Conservation (phyloP, 1,140 invertebrate species). For the Papilio polytes region DNA sequence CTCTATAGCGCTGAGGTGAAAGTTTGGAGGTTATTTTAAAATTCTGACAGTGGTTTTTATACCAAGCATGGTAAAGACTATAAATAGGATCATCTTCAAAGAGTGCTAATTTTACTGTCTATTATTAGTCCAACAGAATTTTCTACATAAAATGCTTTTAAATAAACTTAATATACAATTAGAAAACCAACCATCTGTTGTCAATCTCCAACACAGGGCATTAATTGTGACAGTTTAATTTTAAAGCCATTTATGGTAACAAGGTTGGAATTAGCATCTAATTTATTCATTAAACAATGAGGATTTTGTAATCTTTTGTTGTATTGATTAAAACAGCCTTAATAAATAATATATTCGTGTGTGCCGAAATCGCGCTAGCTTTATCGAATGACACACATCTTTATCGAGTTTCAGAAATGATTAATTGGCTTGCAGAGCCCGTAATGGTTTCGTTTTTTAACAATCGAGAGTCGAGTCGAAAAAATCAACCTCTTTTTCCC, state of each 20-base stretch:
- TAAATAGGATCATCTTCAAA: not conserved
- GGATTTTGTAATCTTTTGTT: constrained; percentile 10
- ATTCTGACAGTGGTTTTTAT: not conserved
- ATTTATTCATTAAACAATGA: not conserved
- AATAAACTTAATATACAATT: not conserved
- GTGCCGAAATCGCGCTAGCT: not conserved
- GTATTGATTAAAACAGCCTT: not conserved
- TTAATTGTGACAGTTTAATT: not conserved
- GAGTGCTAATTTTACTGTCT: not conserved
- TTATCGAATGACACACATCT: constrained; percentile 34
- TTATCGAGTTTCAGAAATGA: constrained; percentile 41
- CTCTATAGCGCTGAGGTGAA: not conserved
- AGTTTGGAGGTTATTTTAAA: constrained; percentile 2
- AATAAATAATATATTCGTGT: not conserved
- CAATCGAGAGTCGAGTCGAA: constrained; percentile 57
- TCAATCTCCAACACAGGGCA: not conserved
- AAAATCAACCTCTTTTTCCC: constrained; percentile 65
- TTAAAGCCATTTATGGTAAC: not conserved
- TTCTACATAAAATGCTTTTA: not conserved
- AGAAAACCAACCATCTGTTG: not conserved
- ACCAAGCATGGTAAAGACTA: not conserved
- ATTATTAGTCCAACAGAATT: not conserved
- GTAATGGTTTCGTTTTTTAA: constrained; percentile 54
- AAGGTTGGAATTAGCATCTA: not conserved
- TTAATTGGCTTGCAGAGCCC: constrained; percentile 42